These are phyloP conservation scores for Carposina sasakii DNA, from an alignment of 1,140 invertebrate genomes.

Conservation along the genomic window DNA sequence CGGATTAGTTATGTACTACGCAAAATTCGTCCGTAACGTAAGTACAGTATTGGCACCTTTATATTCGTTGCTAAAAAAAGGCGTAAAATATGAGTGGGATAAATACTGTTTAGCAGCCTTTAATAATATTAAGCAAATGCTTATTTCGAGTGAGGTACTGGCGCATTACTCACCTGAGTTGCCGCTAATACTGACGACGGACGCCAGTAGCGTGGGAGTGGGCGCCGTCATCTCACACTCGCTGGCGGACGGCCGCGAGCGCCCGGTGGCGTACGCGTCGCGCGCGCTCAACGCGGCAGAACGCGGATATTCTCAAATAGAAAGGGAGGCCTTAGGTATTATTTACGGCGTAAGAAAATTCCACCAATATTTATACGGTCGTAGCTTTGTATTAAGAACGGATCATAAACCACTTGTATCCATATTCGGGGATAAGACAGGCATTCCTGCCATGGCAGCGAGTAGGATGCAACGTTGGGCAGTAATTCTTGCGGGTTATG, in stretches of 20 bases:
- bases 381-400: constrained; percentile 40
- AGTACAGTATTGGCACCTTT: constrained; percentile 15
- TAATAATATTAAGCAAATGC: background rate
- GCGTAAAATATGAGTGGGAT: constrained; percentile 3
- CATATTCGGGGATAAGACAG: constrained; percentile 39
- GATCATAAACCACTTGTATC: constrained; percentile 64
- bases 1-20: constrained; percentile 30
- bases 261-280: constrained; percentile 50
- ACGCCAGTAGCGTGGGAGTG: constrained; percentile 23
- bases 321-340: constrained; percentile 32
- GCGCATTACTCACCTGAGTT: constrained; percentile 1
- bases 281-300: constrained; percentile 38
- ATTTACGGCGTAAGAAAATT: constrained; percentile 41
- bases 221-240: constrained; percentile 25
- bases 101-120: background rate
- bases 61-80: constrained; percentile 6
- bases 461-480: constrained; percentile 27
- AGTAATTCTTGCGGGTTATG: constrained; percentile 16
- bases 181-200: constrained; percentile 21
- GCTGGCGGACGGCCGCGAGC: constrained; percentile 7
- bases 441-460: constrained; percentile 4
- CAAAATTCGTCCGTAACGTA: constrained; percentile 18
- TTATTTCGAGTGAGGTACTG: constrained; percentile 1
- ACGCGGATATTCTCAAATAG: constrained; percentile 44
- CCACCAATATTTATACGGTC: constrained; percentile 56